phyloP scores from a whole-genome alignment of 1,140 invertebrate species.

The Drosophila novamexicana region DNA sequence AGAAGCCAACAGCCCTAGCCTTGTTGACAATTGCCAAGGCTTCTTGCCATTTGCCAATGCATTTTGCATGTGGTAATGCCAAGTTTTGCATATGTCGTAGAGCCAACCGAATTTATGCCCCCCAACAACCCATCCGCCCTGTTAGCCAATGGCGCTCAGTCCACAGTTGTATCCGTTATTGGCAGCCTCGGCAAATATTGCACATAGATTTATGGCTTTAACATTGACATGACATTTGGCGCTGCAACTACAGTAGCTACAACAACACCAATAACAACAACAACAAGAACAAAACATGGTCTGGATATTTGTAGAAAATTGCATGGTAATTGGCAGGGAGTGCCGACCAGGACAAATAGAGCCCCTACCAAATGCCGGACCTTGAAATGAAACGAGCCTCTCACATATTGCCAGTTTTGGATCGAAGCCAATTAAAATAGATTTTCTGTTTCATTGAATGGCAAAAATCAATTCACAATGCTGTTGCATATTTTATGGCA shows the following conservation, averaged over 20 bases:
- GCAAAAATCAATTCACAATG: slow-evolving; percentile 45
- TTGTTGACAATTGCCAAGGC: slow-evolving; percentile 16
- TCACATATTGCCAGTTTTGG: slow-evolving; percentile 46
- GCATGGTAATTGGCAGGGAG: slow-evolving; percentile 38
- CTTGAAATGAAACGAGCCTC: slow-evolving; percentile 36
- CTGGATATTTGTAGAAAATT: slow-evolving; percentile 47
- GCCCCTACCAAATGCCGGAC: slow-evolving; percentile 5
- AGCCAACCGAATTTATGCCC: slow-evolving; percentile 4
- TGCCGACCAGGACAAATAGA: slow-evolving; percentile 5
- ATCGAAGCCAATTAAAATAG: slow-evolving; percentile 55
- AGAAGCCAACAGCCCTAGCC: slow-evolving; percentile 6
- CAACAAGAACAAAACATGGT: slow-evolving; percentile 8
- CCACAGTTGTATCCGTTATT: slow-evolving; percentile 25
- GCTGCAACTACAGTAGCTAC: slow-evolving; percentile 28
- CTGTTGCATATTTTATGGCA: slow-evolving; percentile 49
- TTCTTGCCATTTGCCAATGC: slow-evolving; percentile 23
- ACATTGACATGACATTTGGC: slow-evolving; percentile 64
- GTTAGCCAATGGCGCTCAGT: neutral
- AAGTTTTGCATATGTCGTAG: slow-evolving; percentile 51
- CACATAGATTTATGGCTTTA: slow-evolving; percentile 62
- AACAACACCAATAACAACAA: slow-evolving; percentile 8
- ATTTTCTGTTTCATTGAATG: slow-evolving; percentile 30
- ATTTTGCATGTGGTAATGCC: slow-evolving; percentile 47
- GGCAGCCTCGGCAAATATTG: slow-evolving; percentile 51
- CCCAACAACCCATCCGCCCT: neutral